Percentiles rank a stretch among this genome's conserved stretches.
These are phyloP conservation scores for Pachymerium ferrugineum DNA, from an alignment of 2,888 invertebrate species.

Conservation along the genomic window DNA sequence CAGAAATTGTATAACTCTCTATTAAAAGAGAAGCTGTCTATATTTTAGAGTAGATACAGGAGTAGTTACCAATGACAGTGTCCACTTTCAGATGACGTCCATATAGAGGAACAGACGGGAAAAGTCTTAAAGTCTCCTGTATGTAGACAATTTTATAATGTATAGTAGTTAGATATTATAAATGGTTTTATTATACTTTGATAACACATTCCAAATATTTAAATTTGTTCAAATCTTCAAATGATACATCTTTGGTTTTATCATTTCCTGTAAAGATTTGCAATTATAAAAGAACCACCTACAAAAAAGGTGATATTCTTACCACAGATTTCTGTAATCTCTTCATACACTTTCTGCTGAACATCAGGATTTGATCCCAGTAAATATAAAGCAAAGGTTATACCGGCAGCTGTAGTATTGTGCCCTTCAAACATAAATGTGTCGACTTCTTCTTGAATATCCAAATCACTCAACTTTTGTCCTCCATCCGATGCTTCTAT, in stretches of 20 bases:
- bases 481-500: no score
- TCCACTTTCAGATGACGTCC: not conserved
- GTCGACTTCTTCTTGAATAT: constrained; percentile 45
- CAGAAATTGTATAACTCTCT: constrained; percentile 57
- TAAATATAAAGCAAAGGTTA: constrained; percentile 39
- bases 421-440: constrained; percentile 50
- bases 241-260: no score
- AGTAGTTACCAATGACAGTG: not conserved
- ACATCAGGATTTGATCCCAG: constrained; percentile 39
- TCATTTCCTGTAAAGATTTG: no score
- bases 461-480: constrained; percentile 41
- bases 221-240: no score
- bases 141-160: no score
- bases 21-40: not conserved
- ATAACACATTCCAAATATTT: no score
- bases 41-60: not conserved
- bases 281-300: not conserved
- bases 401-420: constrained; percentile 40
- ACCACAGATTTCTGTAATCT: no score
- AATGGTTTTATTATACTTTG: no score
- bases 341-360: constrained; percentile 35
- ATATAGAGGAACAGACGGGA: not conserved
- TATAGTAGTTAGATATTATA: no score
- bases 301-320: constrained; percentile 31
- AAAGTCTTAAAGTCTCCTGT: constrained; percentile 8